Evolutionary conservation across 2,888 invertebrate genomes (phyloP), one percentile per base, ranked within the genome.

Genomic region (Dusona sp.): DNA sequence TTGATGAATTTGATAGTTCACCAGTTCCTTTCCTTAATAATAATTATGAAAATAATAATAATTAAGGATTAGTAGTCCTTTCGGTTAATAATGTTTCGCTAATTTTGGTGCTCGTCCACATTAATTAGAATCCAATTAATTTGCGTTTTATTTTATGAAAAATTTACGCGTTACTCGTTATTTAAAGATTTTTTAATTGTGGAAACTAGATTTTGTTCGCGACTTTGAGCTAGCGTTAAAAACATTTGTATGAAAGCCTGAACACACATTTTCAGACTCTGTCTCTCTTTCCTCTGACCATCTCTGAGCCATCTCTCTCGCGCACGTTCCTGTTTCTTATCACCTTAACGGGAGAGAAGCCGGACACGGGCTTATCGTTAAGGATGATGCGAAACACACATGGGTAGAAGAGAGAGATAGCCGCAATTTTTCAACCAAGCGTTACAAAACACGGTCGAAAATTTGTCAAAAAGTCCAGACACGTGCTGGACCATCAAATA

Each of bases 251-350:
- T 25, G 54, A 11, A 11, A 57, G 54, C 25, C 11, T 25, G 22
- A 25, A 25, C 54, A 25, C n/a, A 57, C 54, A 57, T 25, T 57
- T 25, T 57, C 25, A 25, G 13, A 13, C 25, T n/a, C n/a, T 13
- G 57, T 57, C 25, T 57, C 25, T 25, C 57, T 57, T 25, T n/a
- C 13, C 25, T 57, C 57, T 3, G 8, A 57, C 25, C 4, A 13
- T 25, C 11, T 3, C 11, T 3, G 57, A 22, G 25, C 25, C 13
- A 3, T 13, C 11, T 11, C 57, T 25, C 57, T 25, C 25, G 25
- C 57, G 11, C 57, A n/a, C 13, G 57, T 57, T 57, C 57, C 57
- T 57, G 57, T 25, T 57, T 57, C 57, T 57, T 57, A 57, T 57
- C 57, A 57, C 11, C 25, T 57, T 25, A 57, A 57, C 57, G 25